Evolutionary conservation across 1,140 invertebrate species (phyloP).

Genomic region (Charaxes varanes): DNA sequence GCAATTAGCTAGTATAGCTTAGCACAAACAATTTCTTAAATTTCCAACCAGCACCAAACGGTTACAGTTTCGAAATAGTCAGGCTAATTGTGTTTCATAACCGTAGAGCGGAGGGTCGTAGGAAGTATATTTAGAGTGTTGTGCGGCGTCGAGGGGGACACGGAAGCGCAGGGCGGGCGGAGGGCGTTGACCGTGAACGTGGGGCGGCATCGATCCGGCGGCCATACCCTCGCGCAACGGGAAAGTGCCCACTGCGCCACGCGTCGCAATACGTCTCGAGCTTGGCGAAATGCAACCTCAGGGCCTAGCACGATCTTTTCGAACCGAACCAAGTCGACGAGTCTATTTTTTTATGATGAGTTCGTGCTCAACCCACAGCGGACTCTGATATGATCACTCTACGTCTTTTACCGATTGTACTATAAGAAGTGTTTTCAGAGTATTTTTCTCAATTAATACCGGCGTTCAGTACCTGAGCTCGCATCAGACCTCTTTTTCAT

Average conservation of each 20-base stretch:
- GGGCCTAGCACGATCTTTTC: too few species aligned
- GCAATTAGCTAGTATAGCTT: too few species aligned
- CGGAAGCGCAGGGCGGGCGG: conserved; percentile 70
- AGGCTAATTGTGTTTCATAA: conserved; percentile 67
- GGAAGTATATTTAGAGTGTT: conserved; percentile 57
- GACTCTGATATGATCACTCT: too few species aligned
- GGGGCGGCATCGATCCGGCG: conserved; percentile 63
- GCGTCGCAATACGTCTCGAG: conserved; percentile 16
- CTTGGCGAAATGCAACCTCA: too few species aligned
- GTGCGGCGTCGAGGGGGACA: conserved; percentile 31
- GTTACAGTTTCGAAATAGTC: conserved; percentile 58
- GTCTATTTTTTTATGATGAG: too few species aligned
- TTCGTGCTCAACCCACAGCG: too few species aligned
- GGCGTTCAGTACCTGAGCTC: too few species aligned
- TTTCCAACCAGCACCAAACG: conserved; percentile 33
- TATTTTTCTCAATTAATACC: too few species aligned
- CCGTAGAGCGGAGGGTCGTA: conserved; percentile 52
- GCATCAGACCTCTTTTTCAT: too few species aligned
- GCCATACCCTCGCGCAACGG: conserved; percentile 71
- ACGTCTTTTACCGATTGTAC: too few species aligned
- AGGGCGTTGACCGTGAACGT: conserved; percentile 73
- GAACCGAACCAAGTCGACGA: too few species aligned
- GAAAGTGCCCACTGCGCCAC: conserved; percentile 35
- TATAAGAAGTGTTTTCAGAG: too few species aligned
- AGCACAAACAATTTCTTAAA: conserved; percentile 26